phyloP scores from a whole-genome alignment of 1,140 invertebrate genomes.

The Orius insidiosus region DNA sequence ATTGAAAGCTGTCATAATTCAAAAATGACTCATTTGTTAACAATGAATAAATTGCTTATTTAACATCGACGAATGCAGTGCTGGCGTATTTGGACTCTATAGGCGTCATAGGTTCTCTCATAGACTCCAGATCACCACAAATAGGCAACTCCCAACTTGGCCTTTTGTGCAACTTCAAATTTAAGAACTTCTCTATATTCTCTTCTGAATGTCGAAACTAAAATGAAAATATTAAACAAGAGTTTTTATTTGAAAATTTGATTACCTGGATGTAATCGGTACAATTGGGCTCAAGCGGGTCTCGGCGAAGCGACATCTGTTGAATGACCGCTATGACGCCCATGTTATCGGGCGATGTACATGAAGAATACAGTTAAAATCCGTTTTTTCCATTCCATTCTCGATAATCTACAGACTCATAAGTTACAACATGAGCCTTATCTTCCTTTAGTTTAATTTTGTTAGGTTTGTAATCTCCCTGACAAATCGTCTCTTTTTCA shows the following conservation, averaged over 20 bases:
- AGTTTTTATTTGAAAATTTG: no score
- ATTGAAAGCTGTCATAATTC: no score
- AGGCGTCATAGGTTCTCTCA: background rate
- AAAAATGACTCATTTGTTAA: no score
- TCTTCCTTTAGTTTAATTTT: no score
- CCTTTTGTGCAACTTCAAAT: background rate
- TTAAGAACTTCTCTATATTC: background rate
- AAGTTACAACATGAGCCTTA: no score
- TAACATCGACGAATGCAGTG: conserved; percentile 3
- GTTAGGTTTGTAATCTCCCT: no score
- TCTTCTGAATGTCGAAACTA: conserved; percentile 6
- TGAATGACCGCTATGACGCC: conserved; percentile 21
- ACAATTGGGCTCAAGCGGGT: conserved; percentile 17
- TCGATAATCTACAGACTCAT: no score
- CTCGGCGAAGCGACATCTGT: conserved; percentile 18
- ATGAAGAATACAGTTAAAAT: conserved; percentile 16
- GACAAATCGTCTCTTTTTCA: no score
- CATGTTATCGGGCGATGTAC: conserved; percentile 8
- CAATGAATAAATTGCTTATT: no score
- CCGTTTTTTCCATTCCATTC: background rate
- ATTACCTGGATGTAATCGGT: conserved; percentile 22
- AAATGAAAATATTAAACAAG: no score
- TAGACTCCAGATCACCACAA: conserved; percentile 1
- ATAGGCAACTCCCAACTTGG: background rate
- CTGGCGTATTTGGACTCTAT: background rate